Conservation (phyloP, 2,888 invertebrate species). For the Coleophora deauratella region DNA sequence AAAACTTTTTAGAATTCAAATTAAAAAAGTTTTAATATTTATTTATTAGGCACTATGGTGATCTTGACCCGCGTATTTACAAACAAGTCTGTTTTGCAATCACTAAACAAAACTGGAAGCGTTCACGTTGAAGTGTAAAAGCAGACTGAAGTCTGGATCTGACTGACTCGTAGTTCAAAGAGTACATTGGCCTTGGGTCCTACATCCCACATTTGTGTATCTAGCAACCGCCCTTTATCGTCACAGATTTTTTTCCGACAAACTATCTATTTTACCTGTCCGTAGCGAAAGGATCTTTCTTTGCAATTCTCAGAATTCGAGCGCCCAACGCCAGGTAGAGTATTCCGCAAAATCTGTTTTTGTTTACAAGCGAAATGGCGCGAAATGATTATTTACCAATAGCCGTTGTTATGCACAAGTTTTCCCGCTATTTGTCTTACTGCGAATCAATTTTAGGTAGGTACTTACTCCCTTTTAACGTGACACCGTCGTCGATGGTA, state of each 20-base stretch:
- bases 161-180: constrained; percentile 60
- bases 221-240: constrained; percentile 25
- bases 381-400: constrained; percentile 65
- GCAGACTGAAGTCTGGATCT: constrained; percentile 66
- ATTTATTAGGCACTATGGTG: constrained; percentile 29
- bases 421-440: constrained; percentile 40
- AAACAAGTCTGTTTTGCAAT: constrained; percentile 38
- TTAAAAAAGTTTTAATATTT: constrained; percentile 8
- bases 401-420: constrained; percentile 36
- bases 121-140: constrained; percentile 53
- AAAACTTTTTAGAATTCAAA: no score
- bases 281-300: constrained; percentile 13
- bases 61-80: constrained; percentile 55
- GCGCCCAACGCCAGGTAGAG: constrained; percentile 37
- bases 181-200: constrained; percentile 57
- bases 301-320: neutral
- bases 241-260: constrained; percentile 28
- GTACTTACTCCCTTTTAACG: constrained; percentile 1
- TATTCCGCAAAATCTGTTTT: constrained; percentile 46
- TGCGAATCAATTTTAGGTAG: constrained; percentile 1
- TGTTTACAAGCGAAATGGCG: constrained; percentile 63
- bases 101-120: constrained; percentile 35
- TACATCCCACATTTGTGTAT: constrained; percentile 44
- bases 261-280: constrained; percentile 14
- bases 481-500: no score